Conservation (phyloP, 2,888 invertebrate species). For the Allolobophora icterica region DNA sequence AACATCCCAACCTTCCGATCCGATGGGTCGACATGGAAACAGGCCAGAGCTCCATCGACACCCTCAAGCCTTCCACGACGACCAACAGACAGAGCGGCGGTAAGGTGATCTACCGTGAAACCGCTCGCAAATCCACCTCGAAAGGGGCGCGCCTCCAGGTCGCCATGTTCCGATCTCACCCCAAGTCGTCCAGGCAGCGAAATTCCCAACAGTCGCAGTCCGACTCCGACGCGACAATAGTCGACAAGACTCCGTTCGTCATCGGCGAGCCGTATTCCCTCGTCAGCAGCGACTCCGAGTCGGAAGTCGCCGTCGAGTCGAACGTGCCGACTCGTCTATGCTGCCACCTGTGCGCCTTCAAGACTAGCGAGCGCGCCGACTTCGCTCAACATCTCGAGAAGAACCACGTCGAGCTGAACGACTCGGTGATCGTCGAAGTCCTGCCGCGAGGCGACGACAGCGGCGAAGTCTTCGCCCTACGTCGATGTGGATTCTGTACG, state of each 20-base stretch:
- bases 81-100: background rate
- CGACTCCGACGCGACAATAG: background rate
- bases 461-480: constrained; percentile 33
- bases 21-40: constrained; percentile 43
- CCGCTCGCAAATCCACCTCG: constrained; percentile 35
- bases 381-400: constrained; percentile 34
- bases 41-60: constrained; percentile 25
- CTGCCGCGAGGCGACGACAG: constrained; percentile 21
- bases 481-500: constrained; percentile 41
- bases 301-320: background rate
- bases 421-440: constrained; percentile 30
- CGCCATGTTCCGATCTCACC: background rate
- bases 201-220: background rate
- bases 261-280: constrained; percentile 25
- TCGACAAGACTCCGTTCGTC: background rate
- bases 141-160: background rate
- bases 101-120: background rate
- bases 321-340: background rate
- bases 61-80: background rate
- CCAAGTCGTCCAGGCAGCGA: too few relatives aligned
- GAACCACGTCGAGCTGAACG: constrained; percentile 30
- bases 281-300: background rate
- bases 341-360: constrained; percentile 38
- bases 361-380: background rate
- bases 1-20: constrained; percentile 41